Evolutionary conservation across 2,888 invertebrate species (phyloP), one percentile per base, ranked within the genome.

Genomic region (Dolichomitus sp.): DNA sequence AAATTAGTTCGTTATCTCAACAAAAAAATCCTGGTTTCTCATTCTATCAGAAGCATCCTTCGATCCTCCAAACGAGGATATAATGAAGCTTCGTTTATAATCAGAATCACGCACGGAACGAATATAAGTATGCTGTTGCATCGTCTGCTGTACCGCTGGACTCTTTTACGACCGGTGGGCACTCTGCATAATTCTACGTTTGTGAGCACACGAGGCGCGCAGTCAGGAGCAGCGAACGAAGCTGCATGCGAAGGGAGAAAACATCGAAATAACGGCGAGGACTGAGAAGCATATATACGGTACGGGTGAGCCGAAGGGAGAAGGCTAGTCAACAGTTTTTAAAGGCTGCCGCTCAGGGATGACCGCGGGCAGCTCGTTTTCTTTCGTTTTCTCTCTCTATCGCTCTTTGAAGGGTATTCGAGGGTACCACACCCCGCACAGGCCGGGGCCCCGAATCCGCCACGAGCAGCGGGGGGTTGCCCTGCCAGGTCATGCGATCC

Each of bases 381-480:
- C 33, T 17, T n/a, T 50, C 61, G 48, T 42, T 40, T 37, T 54
- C 23, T 19, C 17, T 61, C 37, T 19, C 70, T 63, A 69, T 9
- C n/a, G 23, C 69, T 37, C 80, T 9, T 85, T 85, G 85, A 86
- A 86, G 86, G 84, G 84, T 50, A 63, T 85, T 70, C 65, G 85
- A 80, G 90, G 89, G 84, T 88, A 87, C 57, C 57, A 78, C 75
- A 48, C 84, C 81, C 83, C 86, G 86, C 85, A 86, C 86, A 86
- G 88, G 86, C 87, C 87, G 84, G 78, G 81, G 79, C 79, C 79
- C 66, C 81, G 80, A 68, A 82, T 81, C 81, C 48, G 80, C 70
- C 12, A 23, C 59, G 77, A 89, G 61, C 90, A 90, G 88, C 89
- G 74, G 90, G 89, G 87, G 90, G 81, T 84, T 66, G 69, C 63